These are phyloP conservation scores for Syritta pipiens DNA, from an alignment of 2,888 invertebrate species.

Conservation along the genomic window DNA sequence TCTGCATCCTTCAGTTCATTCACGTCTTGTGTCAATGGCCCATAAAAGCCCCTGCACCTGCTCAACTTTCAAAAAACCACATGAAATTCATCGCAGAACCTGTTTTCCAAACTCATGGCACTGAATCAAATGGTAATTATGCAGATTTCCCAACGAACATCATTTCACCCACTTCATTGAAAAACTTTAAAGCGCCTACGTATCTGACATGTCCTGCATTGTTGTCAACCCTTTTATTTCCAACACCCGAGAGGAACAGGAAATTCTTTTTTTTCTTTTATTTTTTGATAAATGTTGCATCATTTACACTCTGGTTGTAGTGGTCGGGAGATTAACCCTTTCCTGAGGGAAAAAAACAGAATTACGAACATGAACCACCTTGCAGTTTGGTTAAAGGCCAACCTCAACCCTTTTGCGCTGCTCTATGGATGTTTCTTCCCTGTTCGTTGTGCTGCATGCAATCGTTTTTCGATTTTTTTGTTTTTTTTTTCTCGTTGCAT, in stretches of 20 bases:
- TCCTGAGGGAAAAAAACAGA: slow-evolving; percentile 5
- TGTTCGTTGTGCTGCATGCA: not conserved
- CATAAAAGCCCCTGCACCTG: too few species aligned
- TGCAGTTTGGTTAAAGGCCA: too few species aligned
- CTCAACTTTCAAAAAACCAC: not conserved
- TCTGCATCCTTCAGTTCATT: too few species aligned
- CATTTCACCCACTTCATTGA: not conserved
- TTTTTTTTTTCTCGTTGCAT: slow-evolving; percentile 15
- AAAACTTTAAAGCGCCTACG: not conserved
- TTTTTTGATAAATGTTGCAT: slow-evolving; percentile 48
- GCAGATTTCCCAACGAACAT: slow-evolving; percentile 25
- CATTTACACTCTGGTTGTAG: slow-evolving; percentile 43
- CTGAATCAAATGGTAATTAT: slow-evolving; percentile 60
- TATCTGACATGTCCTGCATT: not conserved
- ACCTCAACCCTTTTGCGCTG: slow-evolving; percentile 32
- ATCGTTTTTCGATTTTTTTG: not conserved
- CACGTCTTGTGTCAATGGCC: too few species aligned
- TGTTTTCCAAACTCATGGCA: slow-evolving; percentile 34
- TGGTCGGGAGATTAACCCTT: slow-evolving; percentile 40
- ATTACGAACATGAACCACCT: not conserved
- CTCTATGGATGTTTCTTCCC: not conserved
- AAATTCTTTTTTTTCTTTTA: too few species aligned
- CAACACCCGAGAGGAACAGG: slow-evolving; percentile 30
- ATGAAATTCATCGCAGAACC: slow-evolving; percentile 21
- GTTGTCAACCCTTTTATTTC: slow-evolving; percentile 50